These are phyloP conservation scores for Myotis davidii DNA, from an alignment of 2,113 vertebrate species.

Conservation along the genomic window DNA sequence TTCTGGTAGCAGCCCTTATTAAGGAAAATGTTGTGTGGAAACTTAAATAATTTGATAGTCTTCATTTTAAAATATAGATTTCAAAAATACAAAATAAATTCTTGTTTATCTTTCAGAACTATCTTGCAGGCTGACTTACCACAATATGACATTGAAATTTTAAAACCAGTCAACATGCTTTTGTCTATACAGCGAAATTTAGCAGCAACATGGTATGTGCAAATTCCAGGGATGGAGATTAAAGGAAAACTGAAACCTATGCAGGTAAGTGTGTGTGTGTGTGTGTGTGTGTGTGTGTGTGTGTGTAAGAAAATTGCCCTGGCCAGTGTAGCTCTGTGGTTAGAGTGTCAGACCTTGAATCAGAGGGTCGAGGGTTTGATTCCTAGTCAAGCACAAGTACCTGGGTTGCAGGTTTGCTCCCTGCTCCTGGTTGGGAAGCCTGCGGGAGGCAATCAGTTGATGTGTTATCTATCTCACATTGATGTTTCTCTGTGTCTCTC, in stretches of 20 bases:
- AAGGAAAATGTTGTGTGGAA: neutral
- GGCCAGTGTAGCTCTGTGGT: too few species aligned
- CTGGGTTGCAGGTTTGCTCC: too few species aligned
- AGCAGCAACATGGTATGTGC: conserved; percentile 91
- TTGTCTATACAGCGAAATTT: conserved; percentile 93
- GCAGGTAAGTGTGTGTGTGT: conserved; percentile 85
- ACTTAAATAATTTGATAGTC: neutral
- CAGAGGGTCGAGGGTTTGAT: too few species aligned
- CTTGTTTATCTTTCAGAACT: conserved; percentile 84
- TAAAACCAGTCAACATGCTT: conserved; percentile 93
- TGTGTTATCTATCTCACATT: too few species aligned
- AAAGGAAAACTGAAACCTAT: conserved; percentile 95
- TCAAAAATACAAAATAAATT: neutral
- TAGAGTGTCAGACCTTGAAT: too few species aligned
- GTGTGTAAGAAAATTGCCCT: too few species aligned
- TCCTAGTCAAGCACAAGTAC: too few species aligned
- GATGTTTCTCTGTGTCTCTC: too few species aligned
- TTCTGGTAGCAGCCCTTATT: neutral
- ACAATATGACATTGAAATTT: conserved; percentile 87
- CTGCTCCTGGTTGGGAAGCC: too few species aligned
- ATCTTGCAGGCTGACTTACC: conserved; percentile 78
- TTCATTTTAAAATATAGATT: conserved; percentile 33
- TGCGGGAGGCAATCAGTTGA: too few species aligned
- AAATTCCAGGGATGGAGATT: conserved; percentile 91
- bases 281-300: too few species aligned